phyloP scores from a whole-genome alignment of 2,888 invertebrate species.

The Ichneumoninae sp. region DNA sequence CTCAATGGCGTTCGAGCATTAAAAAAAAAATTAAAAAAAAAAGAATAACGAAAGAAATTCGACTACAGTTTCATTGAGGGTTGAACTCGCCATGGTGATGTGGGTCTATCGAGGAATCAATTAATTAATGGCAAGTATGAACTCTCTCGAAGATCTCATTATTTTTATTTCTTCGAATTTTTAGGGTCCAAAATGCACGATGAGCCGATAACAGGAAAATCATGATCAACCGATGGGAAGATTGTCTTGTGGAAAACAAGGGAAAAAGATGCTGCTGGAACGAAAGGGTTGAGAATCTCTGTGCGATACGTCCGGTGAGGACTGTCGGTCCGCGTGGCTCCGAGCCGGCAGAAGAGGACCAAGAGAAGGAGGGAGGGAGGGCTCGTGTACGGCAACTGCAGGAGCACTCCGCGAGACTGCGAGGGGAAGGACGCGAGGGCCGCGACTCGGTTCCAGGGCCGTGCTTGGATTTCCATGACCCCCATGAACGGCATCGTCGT shows the following conservation, averaged over 20 bases:
- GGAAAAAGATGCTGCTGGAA: neutral
- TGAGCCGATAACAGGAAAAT: neutral
- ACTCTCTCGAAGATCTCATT: neutral
- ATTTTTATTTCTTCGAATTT: neutral
- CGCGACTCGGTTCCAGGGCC: slow-evolving; percentile 73
- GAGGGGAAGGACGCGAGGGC: slow-evolving; percentile 68
- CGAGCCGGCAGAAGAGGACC: slow-evolving; percentile 68
- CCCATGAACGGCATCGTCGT: slow-evolving; percentile 56
- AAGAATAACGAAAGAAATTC: neutral
- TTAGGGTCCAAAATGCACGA: neutral
- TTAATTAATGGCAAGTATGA: neutral
- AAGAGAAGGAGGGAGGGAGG: slow-evolving; percentile 60
- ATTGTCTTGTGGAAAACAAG: neutral
- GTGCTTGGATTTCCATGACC: slow-evolving; percentile 74
- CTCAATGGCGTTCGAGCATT: neutral
- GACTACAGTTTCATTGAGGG: slow-evolving; percentile 16
- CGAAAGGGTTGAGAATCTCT: slow-evolving; percentile 62
- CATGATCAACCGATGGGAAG: neutral
- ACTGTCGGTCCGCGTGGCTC: slow-evolving; percentile 68
- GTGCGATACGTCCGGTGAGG: slow-evolving; percentile 64
- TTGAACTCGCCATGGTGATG: slow-evolving; percentile 2
- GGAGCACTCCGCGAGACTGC: slow-evolving; percentile 66
- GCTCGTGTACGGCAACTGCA: slow-evolving; percentile 53
- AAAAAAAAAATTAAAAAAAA: slow-evolving; percentile 34
- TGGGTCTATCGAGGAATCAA: slow-evolving; percentile 22